Base-by-base conservation (phyloP, 2,797 vertebrate genomes). In the Lemur catta region DNA sequence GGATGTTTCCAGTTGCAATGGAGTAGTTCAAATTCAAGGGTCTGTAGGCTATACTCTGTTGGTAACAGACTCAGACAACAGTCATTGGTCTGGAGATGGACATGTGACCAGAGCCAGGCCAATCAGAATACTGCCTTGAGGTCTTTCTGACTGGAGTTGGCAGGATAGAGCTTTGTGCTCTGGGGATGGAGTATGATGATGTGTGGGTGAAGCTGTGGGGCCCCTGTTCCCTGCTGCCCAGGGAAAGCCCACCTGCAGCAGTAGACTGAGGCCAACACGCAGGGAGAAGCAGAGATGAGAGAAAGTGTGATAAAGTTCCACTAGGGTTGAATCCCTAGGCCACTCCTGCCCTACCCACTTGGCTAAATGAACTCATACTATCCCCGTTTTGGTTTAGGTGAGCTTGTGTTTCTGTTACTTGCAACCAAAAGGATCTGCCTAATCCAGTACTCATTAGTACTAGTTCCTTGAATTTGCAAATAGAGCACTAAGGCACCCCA, bases 401-500 rank as follows among this genome's bases (percentile, higher is more conserved):
- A 17, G 15, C 50, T 78, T 78, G 26, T 4, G 48, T 55, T 87
- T 86, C 75, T 81, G 17, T 59, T 9, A 43, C 12, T 55, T 84
- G 33, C 71, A 71, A 65, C 79, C 38, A 26, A 50, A 76, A 74
- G 55, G 18, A 41, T 15, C 57, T 72, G 26, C 50, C 6, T 0
- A 14, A 30, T 30, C 46, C 30, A 10, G 38, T 74, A 72, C 14
- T 84, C 24, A 2, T 46, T 52, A 4, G 30, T 41, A 38, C 38
- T 63, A 17, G 55, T 28, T 84, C 72, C 59, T 69, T 69, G 63
- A 30, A 43, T 79, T 71, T 67, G 74, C 50, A 61, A 67, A 93
- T 9, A 2, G 52, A 41, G 52, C 17, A 52, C 22, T 11, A 26
- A 50, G 24, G 33, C 0, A 6, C 24, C 7, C 63, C 4, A 14